These are phyloP conservation scores for Podabrus alpinus DNA, from an alignment of 2,888 invertebrate species.

Conservation along the genomic window DNA sequence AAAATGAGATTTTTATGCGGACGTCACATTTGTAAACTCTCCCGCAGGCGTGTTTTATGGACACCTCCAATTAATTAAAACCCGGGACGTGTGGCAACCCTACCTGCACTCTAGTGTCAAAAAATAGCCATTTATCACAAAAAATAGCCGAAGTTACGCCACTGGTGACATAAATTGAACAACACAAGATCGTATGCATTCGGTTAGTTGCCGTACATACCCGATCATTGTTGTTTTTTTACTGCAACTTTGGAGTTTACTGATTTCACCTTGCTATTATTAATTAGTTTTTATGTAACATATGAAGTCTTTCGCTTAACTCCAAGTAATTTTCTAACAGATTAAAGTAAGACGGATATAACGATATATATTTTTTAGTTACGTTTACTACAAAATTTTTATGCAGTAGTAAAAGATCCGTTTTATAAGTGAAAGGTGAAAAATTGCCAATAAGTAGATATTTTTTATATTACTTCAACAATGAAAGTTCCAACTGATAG, in stretches of 20 bases:
- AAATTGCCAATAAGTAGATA: background rate
- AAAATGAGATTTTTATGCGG: too few species aligned
- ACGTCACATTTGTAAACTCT: too few species aligned
- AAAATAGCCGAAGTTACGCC: background rate
- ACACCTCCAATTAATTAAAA: too few species aligned
- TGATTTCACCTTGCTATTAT: background rate
- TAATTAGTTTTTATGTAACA: background rate
- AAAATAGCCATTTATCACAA: too few species aligned
- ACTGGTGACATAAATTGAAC: background rate
- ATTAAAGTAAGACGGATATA: background rate
- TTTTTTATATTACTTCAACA: conserved; percentile 4
- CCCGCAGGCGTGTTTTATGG: too few species aligned
- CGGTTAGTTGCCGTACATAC: background rate
- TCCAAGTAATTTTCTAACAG: background rate
- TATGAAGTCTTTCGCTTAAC: background rate
- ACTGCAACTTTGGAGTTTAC: background rate
- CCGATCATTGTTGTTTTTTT: background rate
- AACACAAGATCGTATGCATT: background rate
- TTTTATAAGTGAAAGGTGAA: conserved; percentile 19
- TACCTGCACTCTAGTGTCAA: too few species aligned
- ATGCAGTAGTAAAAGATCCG: background rate
- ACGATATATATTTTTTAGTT: background rate
- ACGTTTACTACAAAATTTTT: background rate
- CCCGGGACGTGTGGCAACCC: too few species aligned
- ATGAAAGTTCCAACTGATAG: conserved; percentile 11